Conservation (phyloP, 2,113 vertebrate species). For the Myiozetetes cayanensis region DNA sequence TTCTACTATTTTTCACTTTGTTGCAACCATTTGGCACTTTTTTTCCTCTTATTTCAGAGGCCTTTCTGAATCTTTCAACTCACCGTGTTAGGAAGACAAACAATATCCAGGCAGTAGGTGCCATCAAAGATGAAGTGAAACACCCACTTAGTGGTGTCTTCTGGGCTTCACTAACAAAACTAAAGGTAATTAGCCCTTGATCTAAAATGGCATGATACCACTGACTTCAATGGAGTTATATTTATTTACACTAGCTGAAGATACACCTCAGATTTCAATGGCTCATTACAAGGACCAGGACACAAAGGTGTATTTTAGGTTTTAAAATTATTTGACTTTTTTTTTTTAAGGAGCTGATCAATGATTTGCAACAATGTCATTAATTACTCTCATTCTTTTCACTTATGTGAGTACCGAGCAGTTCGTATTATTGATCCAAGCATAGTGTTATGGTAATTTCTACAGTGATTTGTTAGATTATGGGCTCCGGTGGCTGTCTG, state of each 20-base stretch:
- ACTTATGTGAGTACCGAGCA: background rate
- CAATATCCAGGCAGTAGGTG: background rate
- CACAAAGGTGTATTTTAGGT: background rate
- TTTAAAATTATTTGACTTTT: background rate
- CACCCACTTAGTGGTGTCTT: background rate
- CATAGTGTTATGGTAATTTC: background rate
- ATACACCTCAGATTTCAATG: background rate
- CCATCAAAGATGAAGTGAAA: background rate
- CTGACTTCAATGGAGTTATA: background rate
- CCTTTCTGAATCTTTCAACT: background rate
- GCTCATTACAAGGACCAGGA: background rate
- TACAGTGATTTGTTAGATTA: conserved; percentile 28
- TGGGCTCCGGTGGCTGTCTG: background rate
- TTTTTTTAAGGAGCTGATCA: background rate
- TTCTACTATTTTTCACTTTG: background rate
- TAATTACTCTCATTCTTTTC: background rate
- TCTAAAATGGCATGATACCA: background rate
- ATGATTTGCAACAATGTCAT: background rate
- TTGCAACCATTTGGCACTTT: background rate
- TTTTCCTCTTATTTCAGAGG: background rate
- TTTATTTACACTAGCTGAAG: background rate
- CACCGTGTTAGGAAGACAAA: background rate
- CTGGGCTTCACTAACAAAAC: background rate
- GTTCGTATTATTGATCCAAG: conserved; percentile 37
- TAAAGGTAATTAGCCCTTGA: background rate